Percentiles rank a stretch among this genome's conserved stretches.
Conservation (phyloP, 2,113 vertebrate genomes). For the Falco punctatus region DNA sequence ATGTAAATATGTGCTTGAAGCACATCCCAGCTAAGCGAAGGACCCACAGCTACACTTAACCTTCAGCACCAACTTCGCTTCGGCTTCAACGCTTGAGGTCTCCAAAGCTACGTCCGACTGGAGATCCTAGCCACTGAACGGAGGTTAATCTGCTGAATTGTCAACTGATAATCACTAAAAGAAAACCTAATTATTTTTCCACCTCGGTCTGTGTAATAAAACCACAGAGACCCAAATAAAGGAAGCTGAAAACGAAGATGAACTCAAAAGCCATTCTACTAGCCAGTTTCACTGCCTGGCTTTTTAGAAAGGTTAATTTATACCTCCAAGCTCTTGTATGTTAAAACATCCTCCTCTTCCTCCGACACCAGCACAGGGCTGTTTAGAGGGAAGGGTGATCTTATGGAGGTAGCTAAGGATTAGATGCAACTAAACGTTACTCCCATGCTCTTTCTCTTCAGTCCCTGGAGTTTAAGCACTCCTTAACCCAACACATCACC, state of each 20-base stretch:
- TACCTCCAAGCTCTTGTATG: neutral
- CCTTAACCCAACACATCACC: neutral
- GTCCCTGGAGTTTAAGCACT: neutral
- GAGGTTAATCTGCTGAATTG: neutral
- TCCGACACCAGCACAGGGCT: neutral
- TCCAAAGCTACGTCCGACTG: neutral
- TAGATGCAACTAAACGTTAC: fast-evolving
- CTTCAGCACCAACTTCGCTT: neutral
- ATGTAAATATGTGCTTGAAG: neutral
- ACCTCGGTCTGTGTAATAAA: neutral
- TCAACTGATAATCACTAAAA: neutral
- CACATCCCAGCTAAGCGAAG: neutral
- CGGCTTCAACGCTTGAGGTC: neutral
- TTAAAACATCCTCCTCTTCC: neutral
- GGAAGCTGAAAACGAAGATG: neutral
- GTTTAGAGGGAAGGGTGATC: neutral
- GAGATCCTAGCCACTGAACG: neutral
- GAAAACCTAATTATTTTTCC: neutral
- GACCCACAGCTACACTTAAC: neutral
- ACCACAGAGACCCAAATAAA: neutral
- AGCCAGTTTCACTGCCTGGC: neutral
- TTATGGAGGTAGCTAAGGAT: neutral
- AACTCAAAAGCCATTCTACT: neutral
- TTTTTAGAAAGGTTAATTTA: neutral
- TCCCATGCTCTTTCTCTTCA: neutral